A percentile compares a stretch with the other conserved stretches of the same genome.
phyloP scores from a whole-genome alignment of 2,113 vertebrate genomes.

The Dasypus novemcinctus region DNA sequence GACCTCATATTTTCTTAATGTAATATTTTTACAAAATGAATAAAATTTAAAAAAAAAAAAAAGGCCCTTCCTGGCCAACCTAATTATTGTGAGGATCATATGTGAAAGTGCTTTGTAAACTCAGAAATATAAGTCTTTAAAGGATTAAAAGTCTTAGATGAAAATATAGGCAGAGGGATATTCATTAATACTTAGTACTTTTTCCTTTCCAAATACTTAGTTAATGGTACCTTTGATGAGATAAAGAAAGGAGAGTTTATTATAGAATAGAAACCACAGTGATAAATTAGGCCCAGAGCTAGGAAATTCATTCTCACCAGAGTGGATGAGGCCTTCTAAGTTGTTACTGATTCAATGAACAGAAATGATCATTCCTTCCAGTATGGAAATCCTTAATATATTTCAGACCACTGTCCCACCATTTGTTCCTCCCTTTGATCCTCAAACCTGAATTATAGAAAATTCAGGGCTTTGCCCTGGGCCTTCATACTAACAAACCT shows the following conservation, averaged over 20 bases:
- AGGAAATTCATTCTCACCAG: neutral
- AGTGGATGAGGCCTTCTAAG: neutral
- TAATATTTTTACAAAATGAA: too few relatives aligned
- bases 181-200: constrained; percentile 35
- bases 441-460: neutral
- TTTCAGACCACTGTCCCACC: neutral
- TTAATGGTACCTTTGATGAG: constrained; percentile 35
- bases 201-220: constrained; percentile 46
- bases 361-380: constrained; percentile 19
- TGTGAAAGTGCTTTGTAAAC: constrained; percentile 52
- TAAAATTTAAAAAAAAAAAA: too few relatives aligned
- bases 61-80: constrained; percentile 22
- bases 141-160: constrained; percentile 35
- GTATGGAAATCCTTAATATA: neutral
- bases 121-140: constrained; percentile 36
- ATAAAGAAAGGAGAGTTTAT: constrained; percentile 44
- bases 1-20: too few relatives aligned
- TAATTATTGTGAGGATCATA: constrained; percentile 35
- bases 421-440: neutral
- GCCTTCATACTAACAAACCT: neutral
- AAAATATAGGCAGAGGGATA: constrained; percentile 25
- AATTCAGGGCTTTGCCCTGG: neutral
- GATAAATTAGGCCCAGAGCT: neutral
- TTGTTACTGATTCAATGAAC: constrained; percentile 23
- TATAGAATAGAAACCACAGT: constrained; percentile 23